Evolutionary conservation across 2,888 invertebrate species (phyloP).

Genomic region (Perithous albicinctus): DNA sequence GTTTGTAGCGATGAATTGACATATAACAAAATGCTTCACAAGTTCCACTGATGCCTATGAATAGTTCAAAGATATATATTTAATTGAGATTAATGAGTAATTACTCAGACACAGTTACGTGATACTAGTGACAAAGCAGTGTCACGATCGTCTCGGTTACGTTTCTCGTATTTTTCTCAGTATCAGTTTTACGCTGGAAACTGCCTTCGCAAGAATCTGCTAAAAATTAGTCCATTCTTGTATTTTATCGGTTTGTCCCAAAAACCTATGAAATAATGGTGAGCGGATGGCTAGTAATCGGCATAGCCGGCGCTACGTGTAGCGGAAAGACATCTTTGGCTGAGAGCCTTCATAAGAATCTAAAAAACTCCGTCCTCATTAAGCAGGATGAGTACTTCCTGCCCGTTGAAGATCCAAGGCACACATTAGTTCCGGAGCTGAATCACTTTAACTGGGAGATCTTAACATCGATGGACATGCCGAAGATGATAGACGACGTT

Average conservation of each 20-base stretch:
- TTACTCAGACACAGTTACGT: slow-evolving; percentile 2
- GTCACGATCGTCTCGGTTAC: neutral
- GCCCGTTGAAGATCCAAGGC: slow-evolving; percentile 88
- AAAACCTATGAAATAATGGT: slow-evolving; percentile 21
- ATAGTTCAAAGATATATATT: neutral
- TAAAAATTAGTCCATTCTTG: too few relatives aligned
- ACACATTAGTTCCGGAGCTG: slow-evolving; percentile 88
- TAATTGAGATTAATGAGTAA: neutral
- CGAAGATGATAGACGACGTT: slow-evolving; percentile 88
- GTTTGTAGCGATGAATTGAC: neutral
- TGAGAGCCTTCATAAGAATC: slow-evolving; percentile 85
- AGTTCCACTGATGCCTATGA: neutral
- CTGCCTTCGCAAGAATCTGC: neutral
- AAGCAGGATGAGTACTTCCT: slow-evolving; percentile 93
- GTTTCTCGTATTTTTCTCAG: neutral
- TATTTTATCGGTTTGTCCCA: neutral
- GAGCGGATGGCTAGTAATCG: slow-evolving; percentile 86
- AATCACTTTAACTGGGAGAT: slow-evolving; percentile 92
- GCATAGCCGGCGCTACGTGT: slow-evolving; percentile 93
- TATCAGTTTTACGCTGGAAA: neutral
- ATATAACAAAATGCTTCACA: neutral
- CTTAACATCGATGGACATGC: slow-evolving; percentile 90
- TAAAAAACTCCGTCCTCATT: slow-evolving; percentile 85
- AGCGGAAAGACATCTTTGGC: slow-evolving; percentile 93
- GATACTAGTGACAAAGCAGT: slow-evolving; percentile 19